A percentile compares a stretch with the other conserved stretches of the same genome.
These are phyloP conservation scores for Morpho achilles DNA, from an alignment of 2,888 invertebrate species.

Conservation along the genomic window DNA sequence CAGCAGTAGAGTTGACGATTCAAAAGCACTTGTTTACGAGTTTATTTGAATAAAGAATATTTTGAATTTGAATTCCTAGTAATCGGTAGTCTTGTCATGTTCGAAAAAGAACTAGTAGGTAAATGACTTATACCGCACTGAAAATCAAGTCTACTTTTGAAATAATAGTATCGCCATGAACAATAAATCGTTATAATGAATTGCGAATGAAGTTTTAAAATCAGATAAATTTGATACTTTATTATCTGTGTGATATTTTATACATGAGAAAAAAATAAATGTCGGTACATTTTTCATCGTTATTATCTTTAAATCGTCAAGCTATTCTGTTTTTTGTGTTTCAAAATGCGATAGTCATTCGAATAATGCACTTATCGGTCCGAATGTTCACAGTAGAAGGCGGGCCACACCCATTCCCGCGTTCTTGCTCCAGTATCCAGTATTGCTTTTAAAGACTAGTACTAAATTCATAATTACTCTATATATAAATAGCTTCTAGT, in stretches of 20 bases:
- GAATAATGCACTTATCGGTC: slow-evolving; percentile 36
- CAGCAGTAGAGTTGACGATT: too few relatives aligned
- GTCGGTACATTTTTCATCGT: not conserved
- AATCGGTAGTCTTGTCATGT: too few relatives aligned
- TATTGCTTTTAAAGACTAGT: slow-evolving; percentile 21
- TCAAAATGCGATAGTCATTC: slow-evolving; percentile 28
- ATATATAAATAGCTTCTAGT: not conserved
- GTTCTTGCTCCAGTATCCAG: slow-evolving; percentile 43
- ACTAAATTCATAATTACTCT: slow-evolving; percentile 9
- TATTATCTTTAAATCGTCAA: slow-evolving; percentile 5
- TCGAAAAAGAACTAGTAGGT: too few relatives aligned
- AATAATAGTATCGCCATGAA: too few relatives aligned
- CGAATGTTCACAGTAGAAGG: slow-evolving; percentile 36
- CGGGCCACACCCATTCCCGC: slow-evolving; percentile 41
- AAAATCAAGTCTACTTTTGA: too few relatives aligned
- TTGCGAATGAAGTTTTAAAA: not conserved
- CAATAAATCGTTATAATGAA: not conserved
- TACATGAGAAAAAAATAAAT: not conserved
- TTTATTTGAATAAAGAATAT: too few relatives aligned
- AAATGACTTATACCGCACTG: too few relatives aligned
- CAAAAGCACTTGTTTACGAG: too few relatives aligned
- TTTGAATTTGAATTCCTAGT: too few relatives aligned
- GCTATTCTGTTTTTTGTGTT: slow-evolving; percentile 18
- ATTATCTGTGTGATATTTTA: not conserved
- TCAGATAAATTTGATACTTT: not conserved